Evolutionary conservation across 2,888 invertebrate species (phyloP), one percentile per base, ranked within the genome.

Genomic region (Stratiomys singularior): DNA sequence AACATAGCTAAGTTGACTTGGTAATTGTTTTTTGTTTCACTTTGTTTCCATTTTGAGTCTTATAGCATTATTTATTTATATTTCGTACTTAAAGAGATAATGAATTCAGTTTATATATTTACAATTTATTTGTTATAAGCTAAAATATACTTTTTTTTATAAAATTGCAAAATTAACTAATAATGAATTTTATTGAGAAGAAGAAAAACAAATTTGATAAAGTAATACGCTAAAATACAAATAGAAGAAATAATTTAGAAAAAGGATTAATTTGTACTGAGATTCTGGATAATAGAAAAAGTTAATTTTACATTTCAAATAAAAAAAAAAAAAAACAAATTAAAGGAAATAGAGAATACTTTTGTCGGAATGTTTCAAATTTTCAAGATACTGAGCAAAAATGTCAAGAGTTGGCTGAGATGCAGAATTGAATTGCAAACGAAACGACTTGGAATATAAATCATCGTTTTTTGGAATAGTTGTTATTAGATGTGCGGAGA

Each of bases 61-160:
- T 9, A 13, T 9, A 52, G 18, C 18, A 9, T 9, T 13, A 52
- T 18, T n/a, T 52, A 52, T 52, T n/a, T 52, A 52, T 52, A 44
- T 52, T 52, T 52, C 18, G 15, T 52, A 18, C 52, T 52, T 52
- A 52, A 9, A 9, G 4, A 37, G 37, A n/a, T 52, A 52, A n/a
- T n/a, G n/a, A n/a, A n/a, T 52, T 52, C n/a, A 52, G n/a, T n/a
- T 52, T 52, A 52, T 52, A 52, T 52, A 52, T 52, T 4, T 52
- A 52, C 52, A 52, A 52, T 4, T 52, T 52, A 52, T 52, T 52
- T 18, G 15, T 52, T 18, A 9, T 44, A 9, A 52, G 18, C 15
- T 52, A 5, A 18, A 13, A 52, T 52, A n/a, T n/a, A n/a, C n/a
- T 44, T 7, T 9, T 52, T 52, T 52, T 52, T 4, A 52, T 52